These are phyloP conservation scores for Plebejus anna DNA, from an alignment of 2,888 invertebrate genomes.

Conservation along the genomic window DNA sequence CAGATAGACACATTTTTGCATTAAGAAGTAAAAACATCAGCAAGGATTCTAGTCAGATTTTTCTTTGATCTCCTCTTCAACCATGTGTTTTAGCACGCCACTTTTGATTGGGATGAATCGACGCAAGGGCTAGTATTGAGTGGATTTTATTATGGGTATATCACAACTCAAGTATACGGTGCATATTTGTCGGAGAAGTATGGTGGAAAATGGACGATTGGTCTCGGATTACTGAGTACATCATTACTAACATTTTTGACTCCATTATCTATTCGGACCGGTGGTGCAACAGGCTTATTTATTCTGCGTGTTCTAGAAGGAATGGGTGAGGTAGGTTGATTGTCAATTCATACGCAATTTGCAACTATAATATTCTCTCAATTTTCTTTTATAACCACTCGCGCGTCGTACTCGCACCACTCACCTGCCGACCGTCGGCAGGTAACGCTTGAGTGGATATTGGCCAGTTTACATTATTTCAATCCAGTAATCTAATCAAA, in stretches of 20 bases:
- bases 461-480: no score
- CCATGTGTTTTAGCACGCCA: neutral
- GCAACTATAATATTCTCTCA: no score
- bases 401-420: no score
- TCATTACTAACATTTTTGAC: slow-evolving; percentile 86
- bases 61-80: no score
- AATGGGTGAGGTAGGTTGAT: slow-evolving; percentile 80
- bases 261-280: slow-evolving; percentile 79
- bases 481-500: no score
- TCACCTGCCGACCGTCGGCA: no score
- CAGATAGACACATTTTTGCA: no score
- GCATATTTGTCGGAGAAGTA: slow-evolving; percentile 85
- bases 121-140: slow-evolving; percentile 84
- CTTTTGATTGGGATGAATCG: slow-evolving; percentile 80
- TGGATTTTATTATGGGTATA: slow-evolving; percentile 88
- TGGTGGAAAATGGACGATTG: slow-evolving; percentile 87
- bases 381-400: no score
- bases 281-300: slow-evolving; percentile 63
- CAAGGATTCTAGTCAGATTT: no score
- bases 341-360: neutral
- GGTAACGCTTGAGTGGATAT: no score
- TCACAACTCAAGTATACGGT: slow-evolving; percentile 86
- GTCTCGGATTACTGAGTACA: slow-evolving; percentile 85
- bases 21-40: no score
- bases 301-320: slow-evolving; percentile 81